A percentile compares a stretch with the other conserved stretches of the same genome.
Conservation (phyloP, 2,113 vertebrate genomes). For the Cheilinus undulatus region DNA sequence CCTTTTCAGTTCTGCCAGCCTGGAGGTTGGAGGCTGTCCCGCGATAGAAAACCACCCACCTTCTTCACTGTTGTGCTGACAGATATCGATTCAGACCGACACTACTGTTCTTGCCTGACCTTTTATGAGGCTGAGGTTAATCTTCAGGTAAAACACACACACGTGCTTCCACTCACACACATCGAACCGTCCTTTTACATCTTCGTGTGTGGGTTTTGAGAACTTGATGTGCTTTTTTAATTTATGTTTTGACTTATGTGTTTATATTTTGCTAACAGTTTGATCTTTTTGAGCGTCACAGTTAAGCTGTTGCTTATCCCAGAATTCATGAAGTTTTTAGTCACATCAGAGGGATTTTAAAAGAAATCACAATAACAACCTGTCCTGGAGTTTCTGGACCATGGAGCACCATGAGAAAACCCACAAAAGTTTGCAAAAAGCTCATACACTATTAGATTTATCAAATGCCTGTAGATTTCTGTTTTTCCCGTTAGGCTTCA, state of each 20-base stretch:
- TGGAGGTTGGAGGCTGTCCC: slow-evolving; percentile 93
- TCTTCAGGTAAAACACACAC: slow-evolving; percentile 87
- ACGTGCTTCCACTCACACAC: neutral
- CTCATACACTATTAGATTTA: no score
- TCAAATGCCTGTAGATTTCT: no score
- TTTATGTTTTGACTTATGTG: neutral
- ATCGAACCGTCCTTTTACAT: neutral
- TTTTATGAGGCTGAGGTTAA: slow-evolving; percentile 98
- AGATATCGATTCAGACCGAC: slow-evolving; percentile 96
- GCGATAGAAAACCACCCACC: slow-evolving; percentile 91
- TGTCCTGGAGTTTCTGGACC: neutral
- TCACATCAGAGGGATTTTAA: neutral
- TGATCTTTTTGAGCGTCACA: neutral
- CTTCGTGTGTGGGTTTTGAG: neutral
- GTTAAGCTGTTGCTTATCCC: neutral
- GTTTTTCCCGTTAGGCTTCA: no score
- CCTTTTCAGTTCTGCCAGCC: slow-evolving; percentile 95
- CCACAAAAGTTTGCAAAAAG: neutral
- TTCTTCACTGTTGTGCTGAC: slow-evolving; percentile 98
- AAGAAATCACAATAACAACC: neutral
- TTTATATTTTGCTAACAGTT: neutral
- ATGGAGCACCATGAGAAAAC: slow-evolving; percentile 2
- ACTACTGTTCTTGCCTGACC: slow-evolving; percentile 98
- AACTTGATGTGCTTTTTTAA: neutral
- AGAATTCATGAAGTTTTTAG: neutral